Evolutionary conservation across 2,113 vertebrate species (phyloP).

Genomic region (Callipepla californica): DNA sequence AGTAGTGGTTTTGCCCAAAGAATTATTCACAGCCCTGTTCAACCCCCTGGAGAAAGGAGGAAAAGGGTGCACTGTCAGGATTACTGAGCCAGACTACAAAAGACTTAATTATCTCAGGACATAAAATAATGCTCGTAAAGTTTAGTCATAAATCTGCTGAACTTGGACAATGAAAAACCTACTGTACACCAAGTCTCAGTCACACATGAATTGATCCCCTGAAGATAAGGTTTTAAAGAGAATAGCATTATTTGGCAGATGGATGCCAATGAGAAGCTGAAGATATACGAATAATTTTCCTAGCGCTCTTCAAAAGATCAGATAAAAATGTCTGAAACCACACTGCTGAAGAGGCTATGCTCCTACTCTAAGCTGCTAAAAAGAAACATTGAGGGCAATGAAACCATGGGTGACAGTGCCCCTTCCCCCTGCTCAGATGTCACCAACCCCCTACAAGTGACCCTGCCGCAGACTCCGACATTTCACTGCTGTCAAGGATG

Average conservation of each 20-base stretch:
- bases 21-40: background rate
- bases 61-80: background rate
- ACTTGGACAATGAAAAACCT: background rate
- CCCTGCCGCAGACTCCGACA: background rate
- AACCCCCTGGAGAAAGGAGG: background rate
- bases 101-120: background rate
- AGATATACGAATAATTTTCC: background rate
- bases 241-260: background rate
- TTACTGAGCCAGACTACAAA: background rate
- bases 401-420: rapidly evolving
- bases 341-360: rapidly evolving
- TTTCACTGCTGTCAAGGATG: rapidly evolving
- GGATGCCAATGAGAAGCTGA: background rate
- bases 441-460: background rate
- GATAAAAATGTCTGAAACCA: background rate
- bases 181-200: background rate
- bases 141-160: background rate
- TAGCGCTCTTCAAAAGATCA: background rate
- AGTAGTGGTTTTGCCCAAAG: background rate
- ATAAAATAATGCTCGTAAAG: no score
- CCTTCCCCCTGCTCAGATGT: background rate
- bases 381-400: rapidly evolving
- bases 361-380: background rate
- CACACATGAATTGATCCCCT: background rate
- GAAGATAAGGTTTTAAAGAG: background rate